phyloP scores from a whole-genome alignment of 2,113 vertebrate genomes.

The Prinia subflava region DNA sequence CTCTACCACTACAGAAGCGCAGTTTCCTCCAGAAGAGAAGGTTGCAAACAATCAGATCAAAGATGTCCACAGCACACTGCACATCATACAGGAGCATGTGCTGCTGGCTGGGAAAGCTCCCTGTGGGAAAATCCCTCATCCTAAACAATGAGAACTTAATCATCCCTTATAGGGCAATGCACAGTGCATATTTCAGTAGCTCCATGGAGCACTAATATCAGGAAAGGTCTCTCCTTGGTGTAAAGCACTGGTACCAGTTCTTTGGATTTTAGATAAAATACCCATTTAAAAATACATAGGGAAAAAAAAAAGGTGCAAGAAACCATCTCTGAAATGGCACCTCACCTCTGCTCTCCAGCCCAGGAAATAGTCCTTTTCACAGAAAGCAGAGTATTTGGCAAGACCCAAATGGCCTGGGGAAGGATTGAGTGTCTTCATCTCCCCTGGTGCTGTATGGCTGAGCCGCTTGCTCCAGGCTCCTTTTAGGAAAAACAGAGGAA shows the following conservation, averaged over 20 bases:
- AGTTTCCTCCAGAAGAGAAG: neutral
- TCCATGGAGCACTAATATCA: neutral
- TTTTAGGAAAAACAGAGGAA: neutral
- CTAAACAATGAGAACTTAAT: neutral
- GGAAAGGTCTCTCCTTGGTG: neutral
- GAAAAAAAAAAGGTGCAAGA: neutral
- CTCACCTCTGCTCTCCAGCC: neutral
- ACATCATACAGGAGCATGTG: neutral
- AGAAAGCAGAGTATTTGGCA: neutral
- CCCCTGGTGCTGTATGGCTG: fast-evolving
- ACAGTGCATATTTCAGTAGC: neutral
- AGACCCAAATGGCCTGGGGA: neutral
- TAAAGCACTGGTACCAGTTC: neutral
- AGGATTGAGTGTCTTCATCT: neutral
- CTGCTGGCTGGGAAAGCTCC: neutral
- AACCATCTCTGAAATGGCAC: neutral
- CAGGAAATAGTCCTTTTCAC: neutral
- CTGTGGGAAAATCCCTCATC: neutral
- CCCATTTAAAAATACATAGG: neutral
- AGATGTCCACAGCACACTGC: fast-evolving
- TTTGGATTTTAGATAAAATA: neutral
- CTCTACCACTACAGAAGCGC: neutral
- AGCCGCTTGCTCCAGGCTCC: neutral
- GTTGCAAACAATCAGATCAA: neutral
- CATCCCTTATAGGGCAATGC: neutral